A percentile compares a stretch with the other conserved stretches of the same genome.
Conservation (phyloP, 2,797 vertebrate species). For the Cyprinella venusta region DNA sequence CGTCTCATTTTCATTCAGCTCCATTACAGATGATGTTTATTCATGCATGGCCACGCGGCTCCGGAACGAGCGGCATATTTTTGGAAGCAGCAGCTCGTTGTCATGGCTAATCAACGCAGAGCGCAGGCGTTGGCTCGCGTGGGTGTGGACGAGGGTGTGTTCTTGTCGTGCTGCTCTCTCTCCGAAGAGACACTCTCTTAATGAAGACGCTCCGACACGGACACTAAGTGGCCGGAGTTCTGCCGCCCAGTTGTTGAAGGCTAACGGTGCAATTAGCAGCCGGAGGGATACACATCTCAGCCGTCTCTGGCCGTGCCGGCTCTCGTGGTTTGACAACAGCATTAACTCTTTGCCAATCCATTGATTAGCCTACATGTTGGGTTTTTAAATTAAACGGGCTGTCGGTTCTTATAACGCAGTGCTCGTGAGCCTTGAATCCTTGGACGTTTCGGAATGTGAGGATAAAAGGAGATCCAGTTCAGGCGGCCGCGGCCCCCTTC, state of each 20-base stretch:
- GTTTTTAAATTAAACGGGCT: not conserved
- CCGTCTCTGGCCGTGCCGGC: not conserved
- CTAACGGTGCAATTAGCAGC: constrained; percentile 48
- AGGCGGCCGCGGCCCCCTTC: constrained; percentile 23
- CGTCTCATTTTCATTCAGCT: constrained; percentile 77
- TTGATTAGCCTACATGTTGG: constrained; percentile 10
- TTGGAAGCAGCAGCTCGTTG: constrained; percentile 79
- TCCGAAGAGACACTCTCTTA: constrained; percentile 40
- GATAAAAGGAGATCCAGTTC: constrained; percentile 49
- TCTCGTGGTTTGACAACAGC: not conserved
- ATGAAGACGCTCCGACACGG: constrained; percentile 30
- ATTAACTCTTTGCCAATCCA: constrained; percentile 13
- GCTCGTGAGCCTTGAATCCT: constrained; percentile 43
- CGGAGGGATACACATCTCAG: constrained; percentile 30
- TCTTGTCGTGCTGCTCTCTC: not conserved
- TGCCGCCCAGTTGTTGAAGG: constrained; percentile 43
- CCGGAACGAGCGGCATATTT: constrained; percentile 72
- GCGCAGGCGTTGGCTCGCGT: constrained; percentile 57
- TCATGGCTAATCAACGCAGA: constrained; percentile 79
- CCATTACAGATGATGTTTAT: constrained; percentile 80
- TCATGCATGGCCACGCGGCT: constrained; percentile 77
- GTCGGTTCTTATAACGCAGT: not conserved
- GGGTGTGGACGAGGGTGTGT: constrained; percentile 54
- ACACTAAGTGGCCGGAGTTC: constrained; percentile 26
- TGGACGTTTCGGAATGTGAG: constrained; percentile 13